phyloP scores from a whole-genome alignment of 23 tunicate genomes.

The Botrylloides violaceus region DNA sequence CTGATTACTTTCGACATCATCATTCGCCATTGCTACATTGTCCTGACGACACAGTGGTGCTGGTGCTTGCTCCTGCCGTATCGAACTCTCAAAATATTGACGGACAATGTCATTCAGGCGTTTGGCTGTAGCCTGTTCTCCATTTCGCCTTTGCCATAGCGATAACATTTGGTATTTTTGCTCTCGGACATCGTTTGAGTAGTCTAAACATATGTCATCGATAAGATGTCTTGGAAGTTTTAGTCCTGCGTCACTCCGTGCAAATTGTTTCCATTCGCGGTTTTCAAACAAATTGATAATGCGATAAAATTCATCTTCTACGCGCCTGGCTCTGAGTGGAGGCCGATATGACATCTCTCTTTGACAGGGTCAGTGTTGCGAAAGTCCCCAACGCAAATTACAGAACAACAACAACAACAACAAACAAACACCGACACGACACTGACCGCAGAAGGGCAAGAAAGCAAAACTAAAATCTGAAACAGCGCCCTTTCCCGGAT shows the following conservation, averaged over 20 bases:
- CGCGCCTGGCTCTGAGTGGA: not conserved
- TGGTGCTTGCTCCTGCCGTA: not conserved
- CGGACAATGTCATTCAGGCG: constrained; percentile 1
- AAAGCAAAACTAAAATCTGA: too few relatives aligned
- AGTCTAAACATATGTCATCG: constrained; percentile 32
- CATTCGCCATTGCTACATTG: not conserved
- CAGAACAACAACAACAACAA: too few relatives aligned
- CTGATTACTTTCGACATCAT: not conserved
- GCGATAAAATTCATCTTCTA: constrained; percentile 35
- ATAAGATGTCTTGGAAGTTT: constrained; percentile 24
- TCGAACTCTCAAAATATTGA: not conserved
- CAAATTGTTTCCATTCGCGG: constrained; percentile 40
- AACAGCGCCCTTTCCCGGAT: too few relatives aligned
- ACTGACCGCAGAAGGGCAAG: too few relatives aligned
- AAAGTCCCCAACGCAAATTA: too few relatives aligned
- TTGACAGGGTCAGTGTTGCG: too few relatives aligned
- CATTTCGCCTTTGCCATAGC: constrained; percentile 41
- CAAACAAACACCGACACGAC: too few relatives aligned
- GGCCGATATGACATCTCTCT: too few relatives aligned
- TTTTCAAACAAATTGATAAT: constrained; percentile 16
- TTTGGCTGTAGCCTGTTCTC: constrained; percentile 4
- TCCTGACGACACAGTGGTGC: not conserved
- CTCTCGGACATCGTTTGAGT: constrained; percentile 28
- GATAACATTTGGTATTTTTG: constrained; percentile 61
- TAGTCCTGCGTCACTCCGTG: constrained; percentile 18